A percentile compares a stretch with the other conserved stretches of the same genome.
phyloP scores from a whole-genome alignment of 2,797 vertebrate genomes.

The Urocyon cinereoargenteus region DNA sequence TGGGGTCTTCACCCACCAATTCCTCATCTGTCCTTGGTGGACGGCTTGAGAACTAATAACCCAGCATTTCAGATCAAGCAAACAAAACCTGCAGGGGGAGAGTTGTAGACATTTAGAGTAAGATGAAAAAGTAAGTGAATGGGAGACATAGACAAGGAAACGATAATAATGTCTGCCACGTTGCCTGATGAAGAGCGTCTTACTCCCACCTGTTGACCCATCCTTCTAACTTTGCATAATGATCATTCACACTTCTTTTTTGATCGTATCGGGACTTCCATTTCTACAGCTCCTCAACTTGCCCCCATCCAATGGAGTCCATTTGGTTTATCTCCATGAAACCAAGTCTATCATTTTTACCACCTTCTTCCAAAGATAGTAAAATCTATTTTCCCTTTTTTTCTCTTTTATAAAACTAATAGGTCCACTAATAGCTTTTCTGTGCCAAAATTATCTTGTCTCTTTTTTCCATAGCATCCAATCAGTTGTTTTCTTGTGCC shows the following conservation, averaged over 20 bases:
- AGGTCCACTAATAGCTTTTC: not conserved
- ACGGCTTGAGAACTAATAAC: not conserved
- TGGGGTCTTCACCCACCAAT: not conserved
- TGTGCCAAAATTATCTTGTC: not conserved
- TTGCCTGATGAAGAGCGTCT: not conserved
- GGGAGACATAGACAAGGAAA: not conserved
- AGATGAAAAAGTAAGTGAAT: not conserved
- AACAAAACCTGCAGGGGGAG: not conserved
- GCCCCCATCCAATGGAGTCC: not conserved
- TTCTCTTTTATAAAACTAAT: not conserved
- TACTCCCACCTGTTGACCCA: not conserved
- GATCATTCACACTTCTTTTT: not conserved
- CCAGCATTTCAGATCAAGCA: not conserved
- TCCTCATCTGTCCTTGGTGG: not conserved
- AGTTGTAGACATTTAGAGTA: too few relatives aligned
- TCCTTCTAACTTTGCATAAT: not conserved
- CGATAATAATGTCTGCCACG: too few relatives aligned
- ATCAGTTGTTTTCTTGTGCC: not conserved
- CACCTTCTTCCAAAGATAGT: not conserved
- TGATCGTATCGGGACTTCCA: not conserved
- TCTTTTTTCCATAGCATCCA: not conserved
- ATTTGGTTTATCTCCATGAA: not conserved
- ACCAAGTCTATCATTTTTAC: not conserved
- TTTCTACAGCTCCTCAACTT: not conserved
- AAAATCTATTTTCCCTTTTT: not conserved